These are phyloP conservation scores for Selene dorsalis DNA, from an alignment of 2,797 vertebrate species.

Conservation along the genomic window DNA sequence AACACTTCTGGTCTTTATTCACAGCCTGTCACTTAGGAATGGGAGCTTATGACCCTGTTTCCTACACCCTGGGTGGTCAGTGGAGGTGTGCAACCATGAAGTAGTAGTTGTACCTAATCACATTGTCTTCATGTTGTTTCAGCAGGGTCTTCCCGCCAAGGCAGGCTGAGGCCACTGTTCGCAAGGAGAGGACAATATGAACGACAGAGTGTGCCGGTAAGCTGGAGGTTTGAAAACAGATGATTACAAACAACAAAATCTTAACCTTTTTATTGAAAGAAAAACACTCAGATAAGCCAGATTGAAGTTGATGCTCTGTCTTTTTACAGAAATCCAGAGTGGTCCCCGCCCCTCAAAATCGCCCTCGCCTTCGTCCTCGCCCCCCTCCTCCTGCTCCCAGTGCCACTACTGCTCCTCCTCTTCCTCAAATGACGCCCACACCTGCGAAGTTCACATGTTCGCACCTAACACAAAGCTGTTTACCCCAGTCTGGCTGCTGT, in stretches of 20 bases:
- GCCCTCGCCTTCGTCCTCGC: background rate
- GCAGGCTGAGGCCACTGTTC: conserved; percentile 68
- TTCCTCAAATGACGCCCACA: background rate
- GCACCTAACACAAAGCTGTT: conserved; percentile 86
- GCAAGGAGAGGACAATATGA: conserved; percentile 68
- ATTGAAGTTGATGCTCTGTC: background rate
- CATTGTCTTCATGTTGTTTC: conserved; percentile 18
- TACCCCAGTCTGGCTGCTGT: conserved; percentile 87
- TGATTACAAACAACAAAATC: background rate
- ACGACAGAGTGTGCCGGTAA: conserved; percentile 62
- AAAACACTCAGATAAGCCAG: background rate
- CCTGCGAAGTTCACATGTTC: conserved; percentile 75
- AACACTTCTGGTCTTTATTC: too few relatives aligned
- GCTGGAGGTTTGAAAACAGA: conserved; percentile 3
- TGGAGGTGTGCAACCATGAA: too few relatives aligned
- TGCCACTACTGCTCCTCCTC: background rate
- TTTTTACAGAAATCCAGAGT: conserved; percentile 51
- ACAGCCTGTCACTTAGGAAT: too few relatives aligned
- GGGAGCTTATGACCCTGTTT: too few relatives aligned
- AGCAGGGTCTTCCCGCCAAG: conserved; percentile 46
- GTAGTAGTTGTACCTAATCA: background rate
- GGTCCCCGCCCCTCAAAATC: background rate
- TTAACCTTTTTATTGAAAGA: background rate
- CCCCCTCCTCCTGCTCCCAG: background rate
- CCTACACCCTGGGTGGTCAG: too few relatives aligned